Evolutionary conservation across 2,888 invertebrate species (phyloP), one percentile per base, ranked within the genome.

Genomic region (Peribatodes rhomboidaria): DNA sequence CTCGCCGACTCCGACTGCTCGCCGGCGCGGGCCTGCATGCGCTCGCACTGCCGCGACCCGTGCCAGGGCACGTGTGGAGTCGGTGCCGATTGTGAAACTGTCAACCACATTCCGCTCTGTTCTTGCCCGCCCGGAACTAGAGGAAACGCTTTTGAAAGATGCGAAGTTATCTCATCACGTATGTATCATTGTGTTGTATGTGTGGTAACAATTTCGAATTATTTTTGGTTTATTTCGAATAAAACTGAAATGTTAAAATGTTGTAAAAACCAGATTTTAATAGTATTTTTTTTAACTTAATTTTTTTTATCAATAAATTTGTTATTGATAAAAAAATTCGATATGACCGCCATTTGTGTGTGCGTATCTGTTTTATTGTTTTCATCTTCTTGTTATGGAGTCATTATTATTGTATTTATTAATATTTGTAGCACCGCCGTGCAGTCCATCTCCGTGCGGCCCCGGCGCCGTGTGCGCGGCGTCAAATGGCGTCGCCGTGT

Each of bases 1-100:
- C 93, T 98, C 2, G 96, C 97, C 58, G 98, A 98, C 81, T 96
- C 96, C n/a, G 98, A 98, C 76, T 98, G 98, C 86, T 94, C 97
- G 0, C 94, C 96, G 61, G 95, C 97, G 71, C 95, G 96, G 74
- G 96, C 97, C 1, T 98, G 98, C 80, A 96, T 96, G 77, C 95
- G 95, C 41, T 97, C 97, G 72, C 96, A 96, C 82, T 98, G 98
- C 80, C 94, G 95, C 66, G 97, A 98, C 87, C 98, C 98, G 41
- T 97, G 97, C 80, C 93, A 95, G 59, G 96, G 96, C 71, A 96
- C 97, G 13, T 98, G 98, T 76, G 98, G 98, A 52, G 84, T 97
- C 10, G 97, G 97, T 77, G 97, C 98, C 0, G 94, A 95, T 67
- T 97, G 97, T 83, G 94, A 95, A 75, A 96, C 96, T 4, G 93